These are phyloP conservation scores for Mercenaria mercenaria DNA, from an alignment of 1,140 invertebrate genomes.

Conservation along the genomic window DNA sequence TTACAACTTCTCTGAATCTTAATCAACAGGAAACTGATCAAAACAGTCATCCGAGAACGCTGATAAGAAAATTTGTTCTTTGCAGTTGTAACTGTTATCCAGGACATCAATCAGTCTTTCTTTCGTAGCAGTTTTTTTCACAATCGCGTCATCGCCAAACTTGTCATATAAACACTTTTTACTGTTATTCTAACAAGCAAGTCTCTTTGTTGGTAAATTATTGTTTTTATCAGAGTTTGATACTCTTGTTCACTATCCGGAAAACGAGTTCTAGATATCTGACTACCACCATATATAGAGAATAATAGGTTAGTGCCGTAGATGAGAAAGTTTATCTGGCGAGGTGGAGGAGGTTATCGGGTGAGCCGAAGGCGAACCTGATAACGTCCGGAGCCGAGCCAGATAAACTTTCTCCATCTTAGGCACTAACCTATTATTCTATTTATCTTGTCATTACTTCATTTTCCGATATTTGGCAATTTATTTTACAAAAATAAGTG, in stretches of 20 bases:
- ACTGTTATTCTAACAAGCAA: background rate
- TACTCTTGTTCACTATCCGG: background rate
- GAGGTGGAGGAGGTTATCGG: too few relatives aligned
- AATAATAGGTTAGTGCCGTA: too few relatives aligned
- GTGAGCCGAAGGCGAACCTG: too few relatives aligned
- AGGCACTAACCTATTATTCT: too few relatives aligned
- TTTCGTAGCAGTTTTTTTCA: too few relatives aligned
- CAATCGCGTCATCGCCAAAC: conserved; percentile 39
- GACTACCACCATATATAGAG: background rate
- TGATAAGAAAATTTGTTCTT: conserved; percentile 7
- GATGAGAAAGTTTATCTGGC: too few relatives aligned
- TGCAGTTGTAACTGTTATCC: conserved; percentile 13
- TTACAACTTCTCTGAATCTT: background rate
- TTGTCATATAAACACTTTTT: conserved; percentile 44
- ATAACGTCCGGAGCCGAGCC: too few relatives aligned
- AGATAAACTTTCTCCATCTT: too few relatives aligned
- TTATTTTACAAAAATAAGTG: too few relatives aligned
- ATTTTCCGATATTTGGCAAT: too few relatives aligned
- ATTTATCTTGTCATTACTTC: too few relatives aligned
- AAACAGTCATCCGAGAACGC: conserved; percentile 9
- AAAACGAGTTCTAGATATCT: background rate
- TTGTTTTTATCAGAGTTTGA: background rate
- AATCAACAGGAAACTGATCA: conserved; percentile 15
- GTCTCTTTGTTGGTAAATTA: background rate
- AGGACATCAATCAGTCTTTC: conserved; percentile 21